phyloP scores from a whole-genome alignment of 2,113 vertebrate genomes.

The Halcyon senegalensis region DNA sequence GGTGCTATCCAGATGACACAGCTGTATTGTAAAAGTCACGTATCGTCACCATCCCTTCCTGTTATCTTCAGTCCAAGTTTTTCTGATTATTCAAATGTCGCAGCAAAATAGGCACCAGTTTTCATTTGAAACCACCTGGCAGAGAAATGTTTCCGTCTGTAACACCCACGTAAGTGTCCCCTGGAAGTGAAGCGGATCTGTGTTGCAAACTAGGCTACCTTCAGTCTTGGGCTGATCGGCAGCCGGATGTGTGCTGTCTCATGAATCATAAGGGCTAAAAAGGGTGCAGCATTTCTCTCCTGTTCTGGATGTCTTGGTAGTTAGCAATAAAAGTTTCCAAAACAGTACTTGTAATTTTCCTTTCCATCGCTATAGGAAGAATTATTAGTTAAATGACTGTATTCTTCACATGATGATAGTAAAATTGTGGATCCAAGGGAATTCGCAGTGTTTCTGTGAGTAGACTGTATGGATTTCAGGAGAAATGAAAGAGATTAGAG shows the following conservation, averaged over 20 bases:
- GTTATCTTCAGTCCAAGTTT: not conserved
- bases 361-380: not conserved
- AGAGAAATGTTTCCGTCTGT: conserved; percentile 21
- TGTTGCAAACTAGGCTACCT: not conserved
- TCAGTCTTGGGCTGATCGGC: not conserved
- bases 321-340: not conserved
- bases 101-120: not conserved
- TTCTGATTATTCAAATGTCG: not conserved
- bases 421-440: not conserved
- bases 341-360: not conserved
- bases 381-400: not conserved
- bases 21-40: not conserved
- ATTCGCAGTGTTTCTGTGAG: not conserved
- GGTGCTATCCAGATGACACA: not conserved
- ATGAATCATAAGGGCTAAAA: conserved; percentile 2
- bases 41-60: not conserved
- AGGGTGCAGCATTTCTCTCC: not conserved
- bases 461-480: not conserved
- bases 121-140: conserved; percentile 25
- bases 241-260: not conserved
- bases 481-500: not conserved
- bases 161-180: not conserved
- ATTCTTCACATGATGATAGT: not conserved
- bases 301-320: not conserved
- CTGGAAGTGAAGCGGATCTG: not conserved